Conservation (phyloP, 2,888 invertebrate species). For the Drosophila antonietae region DNA sequence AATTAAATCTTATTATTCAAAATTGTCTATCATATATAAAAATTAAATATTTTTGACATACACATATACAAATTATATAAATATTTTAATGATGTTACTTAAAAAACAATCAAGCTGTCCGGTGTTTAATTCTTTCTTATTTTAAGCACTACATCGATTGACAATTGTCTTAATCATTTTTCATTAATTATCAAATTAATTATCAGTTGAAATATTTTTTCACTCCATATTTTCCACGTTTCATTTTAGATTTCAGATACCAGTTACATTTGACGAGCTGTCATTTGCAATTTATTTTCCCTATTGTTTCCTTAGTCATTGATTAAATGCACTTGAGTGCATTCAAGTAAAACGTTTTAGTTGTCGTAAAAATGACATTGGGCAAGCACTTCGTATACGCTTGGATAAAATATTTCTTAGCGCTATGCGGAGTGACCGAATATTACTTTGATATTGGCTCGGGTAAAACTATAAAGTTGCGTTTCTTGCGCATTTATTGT, state of each 20-base stretch:
- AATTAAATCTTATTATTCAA: background rate
- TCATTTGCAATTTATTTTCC: background rate
- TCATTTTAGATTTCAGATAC: background rate
- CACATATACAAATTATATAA: background rate
- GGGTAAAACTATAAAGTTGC: conserved; percentile 8
- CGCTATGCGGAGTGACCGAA: background rate
- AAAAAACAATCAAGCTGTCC: too few species aligned
- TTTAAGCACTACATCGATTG: too few species aligned
- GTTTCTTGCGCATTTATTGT: conserved; percentile 2
- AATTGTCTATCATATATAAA: background rate
- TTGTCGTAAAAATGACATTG: conserved; percentile 1
- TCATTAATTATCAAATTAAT: too few species aligned
- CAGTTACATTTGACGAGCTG: conserved; percentile 1
- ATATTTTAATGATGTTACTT: too few species aligned
- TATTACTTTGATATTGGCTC: conserved; percentile 14
- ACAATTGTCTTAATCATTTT: too few species aligned
- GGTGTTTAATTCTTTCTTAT: too few species aligned
- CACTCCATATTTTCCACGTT: background rate
- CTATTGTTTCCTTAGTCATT: background rate
- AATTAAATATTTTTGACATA: too few species aligned
- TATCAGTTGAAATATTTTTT: too few species aligned
- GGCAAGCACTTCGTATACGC: conserved; percentile 12
- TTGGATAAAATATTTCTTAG: conserved; percentile 7
- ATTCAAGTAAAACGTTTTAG: background rate
- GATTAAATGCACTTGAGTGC: background rate